Conservation (phyloP, 2,797 vertebrate genomes). For the Hemibagrus guttatus region DNA sequence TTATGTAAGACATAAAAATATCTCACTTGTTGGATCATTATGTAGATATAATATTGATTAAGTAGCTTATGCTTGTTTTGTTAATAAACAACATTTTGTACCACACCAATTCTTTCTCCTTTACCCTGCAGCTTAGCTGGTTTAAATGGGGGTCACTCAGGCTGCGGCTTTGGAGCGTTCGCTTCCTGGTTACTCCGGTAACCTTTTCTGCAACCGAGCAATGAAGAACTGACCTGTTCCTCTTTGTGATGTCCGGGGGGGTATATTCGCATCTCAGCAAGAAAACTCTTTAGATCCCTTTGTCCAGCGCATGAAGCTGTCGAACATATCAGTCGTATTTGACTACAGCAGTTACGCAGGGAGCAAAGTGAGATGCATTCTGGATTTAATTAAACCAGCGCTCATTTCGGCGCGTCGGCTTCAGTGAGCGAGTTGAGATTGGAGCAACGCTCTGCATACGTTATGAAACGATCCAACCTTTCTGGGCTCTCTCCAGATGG, state of each 20-base stretch:
- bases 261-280: slow-evolving; percentile 48
- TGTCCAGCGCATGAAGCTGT: slow-evolving; percentile 38
- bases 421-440: slow-evolving; percentile 3
- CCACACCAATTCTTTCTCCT: slow-evolving; percentile 3
- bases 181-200: slow-evolving; percentile 45
- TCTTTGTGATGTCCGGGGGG: slow-evolving; percentile 44
- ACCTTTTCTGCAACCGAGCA: slow-evolving; percentile 35
- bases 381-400: slow-evolving; percentile 47
- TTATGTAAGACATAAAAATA: slow-evolving; percentile 32
- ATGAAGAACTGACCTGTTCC: slow-evolving; percentile 43
- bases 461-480: slow-evolving; percentile 53
- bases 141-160: slow-evolving; percentile 45
- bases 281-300: slow-evolving; percentile 47
- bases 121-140: slow-evolving; percentile 35
- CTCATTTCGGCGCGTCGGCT: background rate
- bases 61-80: slow-evolving; percentile 15
- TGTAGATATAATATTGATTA: slow-evolving; percentile 16
- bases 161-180: slow-evolving; percentile 26
- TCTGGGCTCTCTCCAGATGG: slow-evolving; percentile 61
- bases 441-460: slow-evolving; percentile 50
- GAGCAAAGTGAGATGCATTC: slow-evolving; percentile 25
- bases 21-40: slow-evolving; percentile 7
- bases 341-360: slow-evolving; percentile 27
- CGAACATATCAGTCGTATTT: slow-evolving; percentile 42
- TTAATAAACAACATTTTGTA: background rate